Base-by-base conservation (phyloP, 2,888 invertebrate genomes). In the Andrena haemorrhoa region DNA sequence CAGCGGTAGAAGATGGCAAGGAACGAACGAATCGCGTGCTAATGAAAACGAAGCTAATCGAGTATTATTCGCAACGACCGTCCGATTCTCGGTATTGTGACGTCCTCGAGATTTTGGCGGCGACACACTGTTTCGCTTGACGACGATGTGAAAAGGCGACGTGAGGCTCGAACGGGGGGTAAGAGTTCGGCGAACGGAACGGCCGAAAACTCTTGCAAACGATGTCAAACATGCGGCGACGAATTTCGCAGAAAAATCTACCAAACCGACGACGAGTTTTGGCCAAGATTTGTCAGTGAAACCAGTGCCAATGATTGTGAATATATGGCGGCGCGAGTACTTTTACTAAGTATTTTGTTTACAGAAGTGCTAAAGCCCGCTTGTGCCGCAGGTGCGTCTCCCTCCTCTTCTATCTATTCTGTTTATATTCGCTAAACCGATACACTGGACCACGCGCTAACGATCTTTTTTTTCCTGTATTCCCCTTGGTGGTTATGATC, bases 261-360 rank as follows among this genome's bases (percentile, higher is more conserved):
- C 77, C 87, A 80, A 81, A 84, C 73, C 85, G 86, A 87, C 90
- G 89, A 89, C 89, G 91, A 89, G 86, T 91, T 81, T 89, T 83
- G 85, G 88, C 88, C 79, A 88, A 89, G 89, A 89, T 92, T 91
- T 85, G 84, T 89, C 90, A 90, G 90, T 90, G 90, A 90, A 89
- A 90, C 87, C 86, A 84, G 89, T 90, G 91, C 93, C 91, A 90
- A 93, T 93, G 93, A 93, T 90, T 90, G 90, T 89, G 89, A 89
- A 93, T 93, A 92, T 93, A 94, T 94, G 94, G 94, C 94, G 93
- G 93, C 93, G 91, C 93, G 93, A 91, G 92, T 94, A 90, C 91
- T 94, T 91, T 90, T 94, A 88, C 91, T 93, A 89, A 91, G 93
- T 92, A 93, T 93, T 90, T 94, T 94, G 92, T 93, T 94, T 92